Conservation (phyloP, 2,113 vertebrate species). For the Gallinago undulata region DNA sequence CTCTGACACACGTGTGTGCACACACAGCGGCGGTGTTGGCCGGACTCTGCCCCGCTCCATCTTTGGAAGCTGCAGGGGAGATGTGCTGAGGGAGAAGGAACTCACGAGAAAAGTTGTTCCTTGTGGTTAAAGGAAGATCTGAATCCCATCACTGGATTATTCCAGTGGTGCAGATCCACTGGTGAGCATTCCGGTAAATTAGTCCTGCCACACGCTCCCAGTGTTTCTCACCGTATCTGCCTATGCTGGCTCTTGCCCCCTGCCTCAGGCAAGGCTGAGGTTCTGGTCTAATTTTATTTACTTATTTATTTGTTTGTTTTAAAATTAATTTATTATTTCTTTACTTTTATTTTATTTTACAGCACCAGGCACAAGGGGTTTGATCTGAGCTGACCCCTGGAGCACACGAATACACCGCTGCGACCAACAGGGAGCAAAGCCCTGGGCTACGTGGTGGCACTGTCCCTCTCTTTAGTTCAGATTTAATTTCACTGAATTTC, state of each 20-base stretch:
- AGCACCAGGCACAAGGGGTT: neutral
- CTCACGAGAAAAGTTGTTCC: neutral
- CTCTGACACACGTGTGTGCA: neutral
- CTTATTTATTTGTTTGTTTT: too few relatives aligned
- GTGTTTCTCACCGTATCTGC: neutral
- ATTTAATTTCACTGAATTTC: neutral
- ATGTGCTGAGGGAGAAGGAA: neutral
- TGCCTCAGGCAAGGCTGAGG: neutral
- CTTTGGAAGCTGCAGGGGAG: neutral
- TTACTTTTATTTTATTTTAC: neutral
- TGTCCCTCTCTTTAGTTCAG: neutral
- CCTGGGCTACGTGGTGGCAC: neutral
- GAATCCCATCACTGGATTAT: neutral
- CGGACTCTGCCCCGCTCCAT: neutral
- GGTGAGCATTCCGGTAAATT: neutral
- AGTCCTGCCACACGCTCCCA: neutral
- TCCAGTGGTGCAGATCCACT: neutral
- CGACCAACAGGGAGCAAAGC: rapidly evolving
- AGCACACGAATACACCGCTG: neutral
- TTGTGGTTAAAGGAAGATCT: neutral
- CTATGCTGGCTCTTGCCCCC: neutral
- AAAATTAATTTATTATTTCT: too few relatives aligned
- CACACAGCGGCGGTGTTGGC: neutral
- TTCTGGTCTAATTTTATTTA: neutral
- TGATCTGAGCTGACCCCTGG: neutral